phyloP scores from a whole-genome alignment of 2,113 vertebrate species.

The Mustela lutreola region DNA sequence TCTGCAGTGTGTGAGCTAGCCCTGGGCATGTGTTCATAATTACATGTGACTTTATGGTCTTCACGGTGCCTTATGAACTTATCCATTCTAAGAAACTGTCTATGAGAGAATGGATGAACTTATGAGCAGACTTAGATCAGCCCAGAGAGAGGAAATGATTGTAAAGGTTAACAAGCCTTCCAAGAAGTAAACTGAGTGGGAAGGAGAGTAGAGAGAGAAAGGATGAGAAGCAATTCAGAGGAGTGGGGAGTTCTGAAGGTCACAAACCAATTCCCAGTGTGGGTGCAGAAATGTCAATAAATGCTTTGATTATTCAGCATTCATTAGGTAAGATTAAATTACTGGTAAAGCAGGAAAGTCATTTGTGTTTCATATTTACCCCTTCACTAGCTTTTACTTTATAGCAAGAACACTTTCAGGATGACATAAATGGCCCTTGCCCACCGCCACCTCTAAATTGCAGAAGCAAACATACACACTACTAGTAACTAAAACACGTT shows the following conservation, averaged over 20 bases:
- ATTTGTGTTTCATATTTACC: neutral
- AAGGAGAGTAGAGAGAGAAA: neutral
- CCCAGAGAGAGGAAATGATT: neutral
- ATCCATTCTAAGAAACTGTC: neutral
- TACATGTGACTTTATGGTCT: neutral
- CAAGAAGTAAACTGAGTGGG: constrained; percentile 25
- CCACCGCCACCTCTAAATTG: neutral
- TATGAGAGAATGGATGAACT: neutral
- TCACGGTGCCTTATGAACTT: neutral
- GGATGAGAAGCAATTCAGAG: neutral
- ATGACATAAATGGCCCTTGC: neutral
- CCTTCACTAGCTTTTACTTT: constrained; percentile 6
- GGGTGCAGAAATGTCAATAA: constrained; percentile 2
- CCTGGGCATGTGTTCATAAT: neutral
- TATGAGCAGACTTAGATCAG: neutral
- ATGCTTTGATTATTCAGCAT: constrained; percentile 17
- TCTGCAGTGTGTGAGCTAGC: neutral
- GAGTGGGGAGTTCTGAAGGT: constrained; percentile 29
- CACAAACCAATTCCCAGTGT: neutral
- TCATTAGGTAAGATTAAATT: constrained; percentile 24
- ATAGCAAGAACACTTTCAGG: neutral
- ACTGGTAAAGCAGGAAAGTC: neutral
- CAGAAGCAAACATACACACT: neutral
- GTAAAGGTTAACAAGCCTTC: constrained; percentile 42
- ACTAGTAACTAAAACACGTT: neutral